Conservation (phyloP, 2,797 vertebrate genomes). For the Lutra lutra region DNA sequence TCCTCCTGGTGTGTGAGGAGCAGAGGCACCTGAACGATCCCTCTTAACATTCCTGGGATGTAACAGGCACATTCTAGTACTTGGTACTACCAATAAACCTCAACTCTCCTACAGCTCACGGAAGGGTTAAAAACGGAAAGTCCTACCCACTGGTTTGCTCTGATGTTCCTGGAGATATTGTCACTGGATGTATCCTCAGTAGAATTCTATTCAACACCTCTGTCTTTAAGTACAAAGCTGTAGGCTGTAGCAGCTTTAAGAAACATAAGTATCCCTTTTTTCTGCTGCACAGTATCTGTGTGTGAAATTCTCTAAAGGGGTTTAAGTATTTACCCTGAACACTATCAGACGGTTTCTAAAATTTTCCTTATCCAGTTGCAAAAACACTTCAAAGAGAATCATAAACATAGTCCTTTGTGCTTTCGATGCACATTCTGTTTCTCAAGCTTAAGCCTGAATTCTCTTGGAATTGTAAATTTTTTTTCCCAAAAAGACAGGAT, state of each 20-base stretch:
- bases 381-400: conserved; percentile 98
- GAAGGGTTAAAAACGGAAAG: conserved; percentile 87
- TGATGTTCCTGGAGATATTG: conserved; percentile 93
- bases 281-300: conserved; percentile 94
- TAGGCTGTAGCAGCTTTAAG: conserved; percentile 91
- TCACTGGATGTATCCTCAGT: conserved; percentile 94
- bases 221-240: conserved; percentile 97
- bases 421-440: conserved; percentile 89
- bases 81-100: conserved; percentile 41
- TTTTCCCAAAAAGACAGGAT: conserved; percentile 78
- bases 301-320: conserved; percentile 99
- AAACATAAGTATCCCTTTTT: conserved; percentile 97
- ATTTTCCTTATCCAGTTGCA: conserved; percentile 99
- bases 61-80: neutral
- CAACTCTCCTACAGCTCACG: conserved; percentile 71
- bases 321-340: conserved; percentile 99
- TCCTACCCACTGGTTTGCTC: conserved; percentile 87
- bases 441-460: conserved; percentile 87
- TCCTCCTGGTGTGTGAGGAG: neutral
- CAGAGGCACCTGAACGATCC: neutral
- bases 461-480: conserved; percentile 85
- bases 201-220: conserved; percentile 95
- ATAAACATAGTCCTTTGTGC: conserved; percentile 93
- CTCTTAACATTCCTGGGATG: conserved; percentile 48
- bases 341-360: conserved; percentile 97